A percentile compares a stretch with the other conserved stretches of the same genome.
These are phyloP conservation scores for Etheostoma spectabile DNA, from an alignment of 2,113 vertebrate species.

Conservation along the genomic window DNA sequence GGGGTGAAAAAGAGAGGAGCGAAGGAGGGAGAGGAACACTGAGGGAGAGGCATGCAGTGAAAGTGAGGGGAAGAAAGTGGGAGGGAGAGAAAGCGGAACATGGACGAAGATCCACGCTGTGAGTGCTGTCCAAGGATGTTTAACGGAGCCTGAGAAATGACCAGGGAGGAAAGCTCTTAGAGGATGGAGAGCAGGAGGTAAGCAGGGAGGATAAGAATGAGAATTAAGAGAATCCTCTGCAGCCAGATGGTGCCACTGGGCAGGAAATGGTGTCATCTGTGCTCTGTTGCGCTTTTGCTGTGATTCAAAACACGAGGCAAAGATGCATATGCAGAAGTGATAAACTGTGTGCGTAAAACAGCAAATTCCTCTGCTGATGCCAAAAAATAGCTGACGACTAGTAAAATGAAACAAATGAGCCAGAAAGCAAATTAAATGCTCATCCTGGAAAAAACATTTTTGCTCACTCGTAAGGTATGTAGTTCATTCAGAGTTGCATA, in stretches of 20 bases:
- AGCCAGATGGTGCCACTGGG: constrained; percentile 77
- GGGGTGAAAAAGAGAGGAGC: constrained; percentile 21
- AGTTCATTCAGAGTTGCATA: constrained; percentile 4
- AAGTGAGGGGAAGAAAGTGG: constrained; percentile 27
- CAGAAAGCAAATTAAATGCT: constrained; percentile 63
- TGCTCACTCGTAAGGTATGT: background rate
- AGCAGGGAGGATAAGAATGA: constrained; percentile 31
- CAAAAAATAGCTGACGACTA: constrained; percentile 61
- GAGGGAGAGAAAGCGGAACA: constrained; percentile 6
- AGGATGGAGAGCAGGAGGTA: constrained; percentile 27
- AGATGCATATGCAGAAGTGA: constrained; percentile 54
- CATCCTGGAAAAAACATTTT: constrained; percentile 38
- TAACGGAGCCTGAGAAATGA: constrained; percentile 45
- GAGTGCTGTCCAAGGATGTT: constrained; percentile 58
- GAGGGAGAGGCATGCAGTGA: constrained; percentile 43
- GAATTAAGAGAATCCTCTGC: constrained; percentile 46
- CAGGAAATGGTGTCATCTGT: constrained; percentile 60
- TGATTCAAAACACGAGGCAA: constrained; percentile 41
- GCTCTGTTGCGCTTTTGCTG: constrained; percentile 45
- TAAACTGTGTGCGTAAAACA: constrained; percentile 55
- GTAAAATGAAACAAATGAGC: constrained; percentile 65
- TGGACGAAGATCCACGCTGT: constrained; percentile 42
- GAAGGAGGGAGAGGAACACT: constrained; percentile 34
- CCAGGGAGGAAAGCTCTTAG: constrained; percentile 25
- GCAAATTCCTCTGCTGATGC: constrained; percentile 54